A percentile compares a stretch with the other conserved stretches of the same genome.
These are phyloP conservation scores for Ammodytes marinus DNA, from an alignment of 2,113 vertebrate genomes.

Conservation along the genomic window DNA sequence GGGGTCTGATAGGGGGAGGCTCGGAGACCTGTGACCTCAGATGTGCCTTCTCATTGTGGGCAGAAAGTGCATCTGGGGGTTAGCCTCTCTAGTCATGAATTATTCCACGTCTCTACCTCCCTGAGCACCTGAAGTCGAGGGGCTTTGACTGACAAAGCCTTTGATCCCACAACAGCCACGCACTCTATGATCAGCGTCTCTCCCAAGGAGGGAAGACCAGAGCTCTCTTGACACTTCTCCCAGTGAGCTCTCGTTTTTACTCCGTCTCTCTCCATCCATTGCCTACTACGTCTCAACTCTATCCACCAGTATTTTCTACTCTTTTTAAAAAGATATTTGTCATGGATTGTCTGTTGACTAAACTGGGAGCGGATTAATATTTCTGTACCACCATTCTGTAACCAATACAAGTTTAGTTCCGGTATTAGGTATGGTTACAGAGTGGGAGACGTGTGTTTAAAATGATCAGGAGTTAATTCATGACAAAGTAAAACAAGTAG, in stretches of 20 bases:
- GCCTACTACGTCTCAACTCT: neutral
- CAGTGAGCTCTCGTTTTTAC: conserved; percentile 32
- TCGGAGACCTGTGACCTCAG: conserved; percentile 68
- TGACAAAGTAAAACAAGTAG: too few relatives aligned
- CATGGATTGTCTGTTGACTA: neutral
- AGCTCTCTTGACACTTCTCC: conserved; percentile 50
- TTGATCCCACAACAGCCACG: conserved; percentile 79
- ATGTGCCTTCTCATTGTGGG: conserved; percentile 43
- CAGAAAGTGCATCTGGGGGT: conserved; percentile 55
- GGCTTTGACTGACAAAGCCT: conserved; percentile 84
- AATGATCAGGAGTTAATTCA: too few relatives aligned
- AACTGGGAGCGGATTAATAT: neutral
- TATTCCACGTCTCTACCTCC: conserved; percentile 70
- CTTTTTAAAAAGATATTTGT: neutral
- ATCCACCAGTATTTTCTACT: neutral
- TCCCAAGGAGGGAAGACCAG: conserved; percentile 46
- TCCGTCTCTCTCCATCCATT: neutral
- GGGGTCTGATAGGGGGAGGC: conserved; percentile 55
- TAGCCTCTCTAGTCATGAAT: conserved; percentile 72
- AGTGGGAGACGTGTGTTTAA: too few relatives aligned
- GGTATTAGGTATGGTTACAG: too few relatives aligned
- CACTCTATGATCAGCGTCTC: conserved; percentile 76
- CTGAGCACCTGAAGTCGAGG: conserved; percentile 70
- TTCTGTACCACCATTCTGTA: too few relatives aligned
- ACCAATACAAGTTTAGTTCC: too few relatives aligned